These are phyloP conservation scores for Micrasema minimum DNA, from an alignment of 1,140 invertebrate species.

Conservation along the genomic window DNA sequence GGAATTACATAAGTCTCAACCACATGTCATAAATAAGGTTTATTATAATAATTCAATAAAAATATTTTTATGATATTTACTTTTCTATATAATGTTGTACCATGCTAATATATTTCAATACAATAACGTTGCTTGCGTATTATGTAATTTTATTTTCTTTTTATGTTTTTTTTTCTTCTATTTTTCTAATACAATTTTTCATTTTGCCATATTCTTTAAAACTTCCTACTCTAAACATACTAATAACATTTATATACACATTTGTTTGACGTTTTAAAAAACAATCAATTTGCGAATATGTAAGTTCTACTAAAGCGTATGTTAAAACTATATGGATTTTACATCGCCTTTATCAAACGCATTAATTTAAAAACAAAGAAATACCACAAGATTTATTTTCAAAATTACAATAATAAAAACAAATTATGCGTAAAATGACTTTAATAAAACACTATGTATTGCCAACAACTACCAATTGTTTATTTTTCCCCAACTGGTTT, in stretches of 20 bases:
- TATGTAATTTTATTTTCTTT: constrained; percentile 23
- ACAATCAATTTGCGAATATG: not conserved
- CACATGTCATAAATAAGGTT: constrained; percentile 42
- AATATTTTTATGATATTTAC: constrained; percentile 25
- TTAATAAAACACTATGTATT: too few relatives aligned
- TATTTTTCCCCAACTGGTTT: too few relatives aligned
- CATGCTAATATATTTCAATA: constrained; percentile 33
- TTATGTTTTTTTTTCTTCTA: constrained; percentile 38
- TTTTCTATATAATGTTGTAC: constrained; percentile 30
- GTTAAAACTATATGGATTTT: not conserved
- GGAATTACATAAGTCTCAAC: constrained; percentile 38
- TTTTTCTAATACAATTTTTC: constrained; percentile 42
- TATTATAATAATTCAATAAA: constrained; percentile 38
- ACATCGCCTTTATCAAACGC: not conserved
- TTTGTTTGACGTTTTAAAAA: constrained; percentile 6
- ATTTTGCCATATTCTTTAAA: constrained; percentile 31
- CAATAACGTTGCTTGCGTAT: constrained; percentile 30
- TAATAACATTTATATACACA: constrained; percentile 42
- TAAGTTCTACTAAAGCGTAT: not conserved
- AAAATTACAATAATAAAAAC: too few relatives aligned
- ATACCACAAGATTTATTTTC: not conserved
- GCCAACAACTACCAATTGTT: too few relatives aligned
- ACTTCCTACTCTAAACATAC: constrained; percentile 18
- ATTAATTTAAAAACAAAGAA: not conserved
- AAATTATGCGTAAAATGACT: not conserved